Base-by-base conservation (phyloP, 2,797 vertebrate genomes). In the Tauraco hartlaubi region DNA sequence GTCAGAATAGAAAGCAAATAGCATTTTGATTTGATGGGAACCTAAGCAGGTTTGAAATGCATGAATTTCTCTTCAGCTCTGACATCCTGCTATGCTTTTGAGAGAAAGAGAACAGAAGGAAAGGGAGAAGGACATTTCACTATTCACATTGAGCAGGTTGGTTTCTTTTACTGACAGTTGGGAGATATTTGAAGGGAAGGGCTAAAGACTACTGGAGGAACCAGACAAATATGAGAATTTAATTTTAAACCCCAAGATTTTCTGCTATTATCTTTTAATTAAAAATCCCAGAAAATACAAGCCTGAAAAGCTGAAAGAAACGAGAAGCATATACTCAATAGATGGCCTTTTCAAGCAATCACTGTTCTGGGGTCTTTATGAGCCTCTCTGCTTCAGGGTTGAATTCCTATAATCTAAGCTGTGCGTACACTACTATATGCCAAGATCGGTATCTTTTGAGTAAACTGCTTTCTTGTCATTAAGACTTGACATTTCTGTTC, bases 401-500 rank as follows among this genome's bases (percentile, higher is more conserved):
- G 85, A 94, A 92, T 94, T 96, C 83, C 54, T 95, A 20, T 73
- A 91, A 95, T 92, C 91, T 66, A 79, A 93, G 83, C 19, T 33
- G 6, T 69, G 80, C 93, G 82, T 90, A 59, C 33, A 43, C 71
- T 46, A 55, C 81, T 73, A 59, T 61, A 82, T 51, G 81, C 59
- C 25, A 58, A 94, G 68, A 97, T 95, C 85, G 62, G 94, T 90
- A 92, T 92, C 93, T 93, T 95, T 82, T 72, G 75, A 91, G 78
- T 95, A 88, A 97, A 96, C 81, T 92, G 85, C 83, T 90, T 96
- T 92, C 88, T 93, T 95, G 85, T 95, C 94, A 96, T 97, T 95
- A 96, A 86, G 92, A 44, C 54, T 86, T 97, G 96, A 95, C 95
- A 96, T 95, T 95, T 96, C 85, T 86, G 87, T 90, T 92, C 94